phyloP scores from a whole-genome alignment of 2,113 vertebrate species.

The Gallinago jamesoni region DNA sequence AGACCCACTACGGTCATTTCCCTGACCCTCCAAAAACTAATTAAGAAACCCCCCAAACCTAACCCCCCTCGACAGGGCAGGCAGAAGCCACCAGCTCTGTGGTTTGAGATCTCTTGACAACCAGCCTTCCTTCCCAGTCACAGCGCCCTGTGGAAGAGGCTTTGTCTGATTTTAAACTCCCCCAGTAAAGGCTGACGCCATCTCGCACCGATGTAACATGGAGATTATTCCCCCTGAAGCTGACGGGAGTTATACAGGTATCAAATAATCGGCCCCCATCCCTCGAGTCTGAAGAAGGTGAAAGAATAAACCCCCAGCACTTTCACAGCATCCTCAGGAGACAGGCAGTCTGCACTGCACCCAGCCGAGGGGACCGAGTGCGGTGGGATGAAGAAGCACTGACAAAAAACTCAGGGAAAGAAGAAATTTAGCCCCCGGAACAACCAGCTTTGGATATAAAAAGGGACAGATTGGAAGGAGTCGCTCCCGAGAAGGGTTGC shows the following conservation, averaged over 20 bases:
- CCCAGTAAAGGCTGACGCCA: background rate
- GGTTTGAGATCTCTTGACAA: background rate
- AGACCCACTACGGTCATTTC: slow-evolving; percentile 8
- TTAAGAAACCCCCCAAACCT: background rate
- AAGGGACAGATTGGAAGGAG: slow-evolving; percentile 22
- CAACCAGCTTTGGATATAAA: slow-evolving; percentile 30
- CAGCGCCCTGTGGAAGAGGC: background rate
- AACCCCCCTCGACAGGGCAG: background rate
- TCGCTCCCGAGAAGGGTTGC: background rate
- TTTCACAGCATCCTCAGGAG: background rate
- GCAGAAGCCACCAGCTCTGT: slow-evolving; percentile 12
- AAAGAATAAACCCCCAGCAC: background rate
- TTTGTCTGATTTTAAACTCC: slow-evolving; percentile 12
- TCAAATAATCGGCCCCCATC: background rate
- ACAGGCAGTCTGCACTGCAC: background rate
- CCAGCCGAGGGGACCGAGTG: background rate
- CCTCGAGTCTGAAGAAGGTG: background rate
- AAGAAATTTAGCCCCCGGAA: slow-evolving; percentile 30
- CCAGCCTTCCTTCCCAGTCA: background rate
- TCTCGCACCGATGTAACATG: background rate
- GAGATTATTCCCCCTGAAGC: background rate
- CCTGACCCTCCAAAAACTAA: slow-evolving; percentile 42
- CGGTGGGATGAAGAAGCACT: background rate
- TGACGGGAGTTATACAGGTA: background rate
- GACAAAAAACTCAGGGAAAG: background rate